Evolutionary conservation across 1,140 invertebrate species (phyloP).

Genomic region (Lepidurus couesii): DNA sequence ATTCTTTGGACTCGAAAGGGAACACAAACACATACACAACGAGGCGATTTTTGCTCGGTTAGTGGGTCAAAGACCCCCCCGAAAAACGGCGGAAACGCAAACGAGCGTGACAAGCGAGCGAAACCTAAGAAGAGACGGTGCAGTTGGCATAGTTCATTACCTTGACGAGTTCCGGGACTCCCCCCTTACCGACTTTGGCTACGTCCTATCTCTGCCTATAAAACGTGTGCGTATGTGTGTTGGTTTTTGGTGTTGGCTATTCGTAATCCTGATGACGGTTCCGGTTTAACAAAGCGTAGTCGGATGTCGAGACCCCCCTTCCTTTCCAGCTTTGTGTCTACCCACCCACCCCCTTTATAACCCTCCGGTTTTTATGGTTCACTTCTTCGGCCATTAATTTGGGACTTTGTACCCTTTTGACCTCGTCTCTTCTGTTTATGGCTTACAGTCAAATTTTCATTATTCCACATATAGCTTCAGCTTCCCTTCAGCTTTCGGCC

Average conservation of each 20-base stretch:
- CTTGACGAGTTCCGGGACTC: slow-evolving; percentile 13
- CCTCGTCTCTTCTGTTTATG: slow-evolving; percentile 1
- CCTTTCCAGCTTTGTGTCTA: neutral
- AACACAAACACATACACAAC: no score
- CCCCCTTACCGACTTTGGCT: neutral
- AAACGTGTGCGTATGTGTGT: neutral
- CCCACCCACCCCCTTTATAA: no score
- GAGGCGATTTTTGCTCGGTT: neutral
- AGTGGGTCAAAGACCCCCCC: neutral
- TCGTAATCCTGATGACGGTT: neutral
- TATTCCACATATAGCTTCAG: neutral
- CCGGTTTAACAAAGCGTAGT: neutral
- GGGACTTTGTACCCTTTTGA: neutral
- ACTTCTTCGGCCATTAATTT: neutral
- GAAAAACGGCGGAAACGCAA: neutral
- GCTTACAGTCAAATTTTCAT: neutral
- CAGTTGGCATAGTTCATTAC: neutral
- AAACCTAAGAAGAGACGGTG: neutral
- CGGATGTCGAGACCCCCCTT: neutral
- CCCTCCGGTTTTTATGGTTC: neutral
- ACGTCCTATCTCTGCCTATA: neutral
- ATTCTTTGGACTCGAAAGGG: no score
- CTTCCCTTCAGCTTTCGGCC: neutral
- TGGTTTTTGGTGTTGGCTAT: neutral
- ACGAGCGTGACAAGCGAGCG: neutral